These are phyloP conservation scores for Erythrocercus mccallii DNA, from an alignment of 2,113 vertebrate genomes.

Conservation along the genomic window DNA sequence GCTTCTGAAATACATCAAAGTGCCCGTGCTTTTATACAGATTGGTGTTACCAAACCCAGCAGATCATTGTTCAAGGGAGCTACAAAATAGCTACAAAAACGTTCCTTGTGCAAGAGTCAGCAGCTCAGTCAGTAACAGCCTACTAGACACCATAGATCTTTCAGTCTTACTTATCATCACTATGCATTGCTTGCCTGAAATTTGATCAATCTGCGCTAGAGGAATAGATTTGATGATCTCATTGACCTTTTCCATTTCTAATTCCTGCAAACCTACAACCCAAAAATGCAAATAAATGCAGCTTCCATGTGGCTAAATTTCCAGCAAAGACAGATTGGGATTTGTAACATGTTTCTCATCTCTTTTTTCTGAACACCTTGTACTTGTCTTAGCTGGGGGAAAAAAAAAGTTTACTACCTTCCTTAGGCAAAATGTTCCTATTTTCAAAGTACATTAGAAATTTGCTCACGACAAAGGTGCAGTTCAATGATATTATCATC, in stretches of 20 bases:
- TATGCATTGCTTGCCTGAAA: neutral
- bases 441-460: neutral
- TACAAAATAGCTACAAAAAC: constrained; percentile 27
- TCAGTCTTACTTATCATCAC: neutral
- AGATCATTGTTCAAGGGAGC: constrained; percentile 2
- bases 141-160: neutral
- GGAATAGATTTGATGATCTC: neutral
- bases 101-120: neutral
- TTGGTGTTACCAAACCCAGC: neutral
- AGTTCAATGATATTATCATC: neutral
- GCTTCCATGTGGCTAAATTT: neutral
- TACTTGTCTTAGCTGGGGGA: neutral
- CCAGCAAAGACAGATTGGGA: neutral
- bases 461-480: neutral
- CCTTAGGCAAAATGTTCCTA: neutral
- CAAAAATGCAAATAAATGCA: neutral
- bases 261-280: neutral
- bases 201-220: neutral
- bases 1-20: constrained; percentile 33
- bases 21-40: constrained; percentile 5
- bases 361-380: neutral
- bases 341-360: neutral
- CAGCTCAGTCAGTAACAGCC: neutral
- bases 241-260: neutral
- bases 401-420: neutral